Percentiles rank a stretch among this genome's conserved stretches.
Evolutionary conservation across 2,113 vertebrate species (phyloP).

Genomic region (Sylvietta virens): DNA sequence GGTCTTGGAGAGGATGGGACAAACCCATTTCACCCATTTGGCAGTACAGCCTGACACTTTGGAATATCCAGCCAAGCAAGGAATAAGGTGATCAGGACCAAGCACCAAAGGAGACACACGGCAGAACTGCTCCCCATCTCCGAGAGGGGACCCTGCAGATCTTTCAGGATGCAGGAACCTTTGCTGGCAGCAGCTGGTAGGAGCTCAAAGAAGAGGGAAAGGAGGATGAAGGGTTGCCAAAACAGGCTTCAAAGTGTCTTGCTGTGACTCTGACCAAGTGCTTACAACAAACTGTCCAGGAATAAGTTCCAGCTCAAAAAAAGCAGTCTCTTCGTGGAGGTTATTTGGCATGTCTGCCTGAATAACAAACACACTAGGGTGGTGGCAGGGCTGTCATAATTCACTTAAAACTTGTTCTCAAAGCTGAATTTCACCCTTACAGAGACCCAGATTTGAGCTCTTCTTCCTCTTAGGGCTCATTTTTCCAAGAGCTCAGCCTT

Average conservation of each 20-base stretch:
- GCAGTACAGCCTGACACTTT: background rate
- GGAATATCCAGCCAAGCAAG: background rate
- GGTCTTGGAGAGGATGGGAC: background rate
- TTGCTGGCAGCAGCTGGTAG: background rate
- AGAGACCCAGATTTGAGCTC: background rate
- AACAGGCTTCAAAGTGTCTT: background rate
- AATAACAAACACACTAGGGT: background rate
- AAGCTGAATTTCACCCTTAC: background rate
- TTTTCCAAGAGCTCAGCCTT: background rate
- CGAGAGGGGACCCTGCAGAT: background rate
- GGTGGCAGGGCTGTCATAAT: background rate
- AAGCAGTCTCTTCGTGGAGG: background rate
- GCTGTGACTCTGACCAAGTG: background rate
- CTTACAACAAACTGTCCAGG: background rate
- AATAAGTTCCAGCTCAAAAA: background rate
- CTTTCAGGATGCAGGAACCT: background rate
- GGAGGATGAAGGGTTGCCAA: background rate
- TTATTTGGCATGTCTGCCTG: background rate
- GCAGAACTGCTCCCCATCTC: background rate
- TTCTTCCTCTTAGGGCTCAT: accelerated
- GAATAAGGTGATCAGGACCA: background rate
- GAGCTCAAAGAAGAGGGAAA: background rate
- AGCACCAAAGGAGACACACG: background rate
- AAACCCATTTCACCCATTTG: background rate
- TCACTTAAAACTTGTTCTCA: background rate